Base-by-base conservation (phyloP, 2,888 invertebrate genomes). In the Mesochorus sp. region DNA sequence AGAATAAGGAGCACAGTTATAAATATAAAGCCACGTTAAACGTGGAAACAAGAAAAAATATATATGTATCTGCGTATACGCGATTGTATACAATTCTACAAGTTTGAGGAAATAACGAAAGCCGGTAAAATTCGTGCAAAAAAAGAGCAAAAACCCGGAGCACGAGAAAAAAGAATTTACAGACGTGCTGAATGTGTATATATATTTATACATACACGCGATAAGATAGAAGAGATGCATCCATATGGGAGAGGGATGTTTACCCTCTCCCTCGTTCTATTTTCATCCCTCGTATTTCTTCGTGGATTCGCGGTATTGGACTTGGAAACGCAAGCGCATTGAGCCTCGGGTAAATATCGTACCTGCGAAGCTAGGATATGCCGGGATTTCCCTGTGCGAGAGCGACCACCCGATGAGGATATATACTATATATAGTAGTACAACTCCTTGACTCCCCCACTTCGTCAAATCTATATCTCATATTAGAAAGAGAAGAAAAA, bases 321-420 rank as follows among this genome's bases (percentile, higher is more conserved):
- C 75, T 80, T 81, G 64, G 66, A 79, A 81, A 83, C 86, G 85
- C 86, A 86, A 67, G 86, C 86, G 86, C 86, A 75, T 75, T 79
- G 44, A 47, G 62, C 62, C 67, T 26, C 8, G 37, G 8, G 51
- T 71, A 61, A 67, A 76, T 80, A 82, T 85, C 82, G 84, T 82
- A 72, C 80, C n/a, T n/a, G n/a, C 82, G 80, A 82, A 80, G 84
- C 80, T 67, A 79, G 70, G 53, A 61, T 44, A 55, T 34, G n/a
- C 61, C 57, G 34, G 67, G 71, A 72, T 79, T 76, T 68, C 55
- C 57, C 57, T 51, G 57, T 53, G 53, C 57, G 10, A 67, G 53
- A 39, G 51, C 39, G 42, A 66, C 42, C 12, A 17, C 47, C 39
- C 21, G 37, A 8, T 10, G 6, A 21, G 14, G 21, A 39, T 24